A percentile compares a stretch with the other conserved stretches of the same genome.
Evolutionary conservation across 1,140 invertebrate genomes (phyloP).

Genomic region (Adoxophyes honmai): DNA sequence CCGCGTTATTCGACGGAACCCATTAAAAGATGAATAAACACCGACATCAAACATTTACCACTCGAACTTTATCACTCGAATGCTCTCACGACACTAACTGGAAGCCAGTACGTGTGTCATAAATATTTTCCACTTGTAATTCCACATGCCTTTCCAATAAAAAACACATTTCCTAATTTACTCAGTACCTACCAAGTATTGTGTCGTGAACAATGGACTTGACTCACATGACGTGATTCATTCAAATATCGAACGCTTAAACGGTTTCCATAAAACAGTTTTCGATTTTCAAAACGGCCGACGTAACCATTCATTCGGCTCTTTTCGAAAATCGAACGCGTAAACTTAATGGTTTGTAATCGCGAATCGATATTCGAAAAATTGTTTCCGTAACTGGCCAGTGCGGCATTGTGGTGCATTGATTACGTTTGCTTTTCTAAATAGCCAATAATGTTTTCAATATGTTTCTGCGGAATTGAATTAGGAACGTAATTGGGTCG

Average conservation of each 20-base stretch:
- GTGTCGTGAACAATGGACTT: slow-evolving; percentile 62
- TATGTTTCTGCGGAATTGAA: slow-evolving; percentile 11
- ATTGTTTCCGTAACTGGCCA: background rate
- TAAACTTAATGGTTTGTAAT: background rate
- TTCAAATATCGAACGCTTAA: slow-evolving; percentile 52
- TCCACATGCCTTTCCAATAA: slow-evolving; percentile 66
- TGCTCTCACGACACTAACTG: slow-evolving; percentile 64
- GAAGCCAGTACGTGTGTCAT: slow-evolving; percentile 62
- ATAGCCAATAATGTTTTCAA: slow-evolving; percentile 8
- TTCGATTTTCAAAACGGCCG: slow-evolving; percentile 16
- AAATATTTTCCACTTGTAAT: slow-evolving; percentile 54
- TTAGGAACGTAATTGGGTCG: slow-evolving; percentile 1
- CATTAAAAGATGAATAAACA: slow-evolving; percentile 7
- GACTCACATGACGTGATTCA: slow-evolving; percentile 67
- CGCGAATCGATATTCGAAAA: slow-evolving; percentile 13
- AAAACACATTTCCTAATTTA: slow-evolving; percentile 75
- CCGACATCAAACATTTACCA: slow-evolving; percentile 5
- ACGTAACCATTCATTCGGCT: background rate
- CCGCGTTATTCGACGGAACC: background rate
- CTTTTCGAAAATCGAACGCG: slow-evolving; percentile 9
- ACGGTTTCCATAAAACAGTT: slow-evolving; percentile 20
- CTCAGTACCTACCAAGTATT: slow-evolving; percentile 32
- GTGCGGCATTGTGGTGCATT: background rate
- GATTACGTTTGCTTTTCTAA: background rate
- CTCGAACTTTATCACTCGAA: slow-evolving; percentile 44